phyloP scores from a whole-genome alignment of 2,113 vertebrate species.

The Romanogobio albipinnatus region DNA sequence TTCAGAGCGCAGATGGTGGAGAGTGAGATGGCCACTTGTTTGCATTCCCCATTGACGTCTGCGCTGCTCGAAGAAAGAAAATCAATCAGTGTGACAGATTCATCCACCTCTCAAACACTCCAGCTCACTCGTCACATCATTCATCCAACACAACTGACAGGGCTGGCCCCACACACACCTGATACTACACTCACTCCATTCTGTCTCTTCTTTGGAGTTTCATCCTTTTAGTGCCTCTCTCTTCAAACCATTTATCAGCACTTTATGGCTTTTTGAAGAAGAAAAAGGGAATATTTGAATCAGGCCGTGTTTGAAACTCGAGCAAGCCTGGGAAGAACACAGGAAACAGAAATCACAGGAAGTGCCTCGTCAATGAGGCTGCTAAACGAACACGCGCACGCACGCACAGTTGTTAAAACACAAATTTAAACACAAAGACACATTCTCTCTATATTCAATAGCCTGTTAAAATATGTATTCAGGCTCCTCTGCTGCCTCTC shows the following conservation, averaged over 20 bases:
- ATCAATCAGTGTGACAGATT: conserved; percentile 60
- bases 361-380: neutral
- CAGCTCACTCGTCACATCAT: conserved; percentile 53
- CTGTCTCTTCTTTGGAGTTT: conserved; percentile 6
- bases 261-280: conserved; percentile 34
- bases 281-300: conserved; percentile 27
- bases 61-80: conserved; percentile 54
- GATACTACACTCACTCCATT: neutral
- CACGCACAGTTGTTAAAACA: neutral
- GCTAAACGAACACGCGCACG: conserved; percentile 28
- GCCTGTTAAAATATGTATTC: conserved; percentile 29
- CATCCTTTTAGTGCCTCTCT: conserved; percentile 6
- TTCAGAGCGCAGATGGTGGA: conserved; percentile 36
- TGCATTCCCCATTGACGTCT: conserved; percentile 38
- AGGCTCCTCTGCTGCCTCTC: conserved; percentile 23
- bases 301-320: neutral
- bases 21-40: conserved; percentile 45
- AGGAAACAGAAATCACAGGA: conserved; percentile 2
- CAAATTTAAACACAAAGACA: conserved; percentile 15
- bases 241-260: conserved; percentile 40
- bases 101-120: conserved; percentile 52
- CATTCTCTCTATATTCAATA: neutral
- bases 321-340: neutral
- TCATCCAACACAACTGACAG: conserved; percentile 45
- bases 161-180: conserved; percentile 8